Conservation (phyloP, 2,797 vertebrate species). For the Oreochromis grahami region DNA sequence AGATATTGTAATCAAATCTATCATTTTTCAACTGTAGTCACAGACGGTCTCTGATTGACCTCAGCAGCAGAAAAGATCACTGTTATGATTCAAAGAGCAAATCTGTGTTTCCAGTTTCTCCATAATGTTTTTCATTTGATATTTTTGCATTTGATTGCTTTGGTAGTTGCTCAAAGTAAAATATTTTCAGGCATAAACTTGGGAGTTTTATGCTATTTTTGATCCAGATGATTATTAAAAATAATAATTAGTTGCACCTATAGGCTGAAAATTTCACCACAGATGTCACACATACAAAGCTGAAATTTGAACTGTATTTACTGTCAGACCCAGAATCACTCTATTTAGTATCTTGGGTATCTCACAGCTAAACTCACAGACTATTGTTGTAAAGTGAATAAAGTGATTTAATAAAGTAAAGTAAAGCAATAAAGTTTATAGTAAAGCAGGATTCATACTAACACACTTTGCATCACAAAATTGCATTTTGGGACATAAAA, state of each 20-base stretch:
- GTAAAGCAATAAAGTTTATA: neutral
- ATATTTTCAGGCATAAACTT: neutral
- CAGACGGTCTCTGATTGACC: rapidly evolving
- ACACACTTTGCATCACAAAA: neutral
- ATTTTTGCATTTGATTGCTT: neutral
- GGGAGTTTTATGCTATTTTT: neutral
- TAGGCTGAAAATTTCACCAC: neutral
- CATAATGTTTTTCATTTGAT: rapidly evolving
- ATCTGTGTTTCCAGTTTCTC: neutral
- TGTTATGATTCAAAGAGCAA: neutral
- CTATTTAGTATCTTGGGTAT: neutral
- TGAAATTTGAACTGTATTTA: neutral
- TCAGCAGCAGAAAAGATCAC: neutral
- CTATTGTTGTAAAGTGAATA: neutral
- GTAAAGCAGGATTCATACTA: neutral
- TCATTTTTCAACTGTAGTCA: neutral
- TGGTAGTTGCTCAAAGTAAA: neutral
- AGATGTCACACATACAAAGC: neutral
- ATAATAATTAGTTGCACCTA: neutral
- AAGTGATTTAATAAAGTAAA: neutral
- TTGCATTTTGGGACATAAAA: neutral
- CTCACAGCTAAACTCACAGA: neutral
- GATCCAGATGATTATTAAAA: neutral
- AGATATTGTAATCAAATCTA: rapidly evolving
- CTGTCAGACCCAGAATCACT: neutral